Base-by-base conservation (phyloP, 2,888 invertebrate genomes). In the Teinopalpus imperialis region DNA sequence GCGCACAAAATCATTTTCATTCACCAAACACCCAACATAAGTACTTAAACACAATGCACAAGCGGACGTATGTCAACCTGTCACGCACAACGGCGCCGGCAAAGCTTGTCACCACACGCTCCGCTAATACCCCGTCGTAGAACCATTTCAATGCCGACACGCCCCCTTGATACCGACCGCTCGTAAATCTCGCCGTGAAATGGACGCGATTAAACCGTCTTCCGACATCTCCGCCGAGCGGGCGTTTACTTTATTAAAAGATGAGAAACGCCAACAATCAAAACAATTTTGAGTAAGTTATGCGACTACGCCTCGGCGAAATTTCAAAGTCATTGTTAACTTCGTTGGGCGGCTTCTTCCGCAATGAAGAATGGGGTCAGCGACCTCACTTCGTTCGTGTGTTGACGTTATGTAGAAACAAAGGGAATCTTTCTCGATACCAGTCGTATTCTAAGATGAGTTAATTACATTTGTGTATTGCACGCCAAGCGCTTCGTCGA, bases 221-320 rank as follows among this genome's bases (percentile, higher is more conserved):
- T 35, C 41, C 41, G 46, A 41, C 41, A 5, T 42, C 8, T 8
- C 18, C 26, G 26, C 30, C 6, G 32, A n/a, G 31, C 10, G 42
- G 27, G 24, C 43, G 21, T 51, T 37, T 40, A 23, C 8, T 42
- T 49, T 44, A 48, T 29, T 32, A 46, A 27, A 49, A 47, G 34
- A 52, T 51, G 43, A 50, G 51, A 55, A 24, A 50, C 48, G 23
- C 32, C 42, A 43, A 35, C 47, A 35, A 51, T 52, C 48, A 54
- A 55, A 56, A 55, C 53, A 53, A 52, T 54, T 54, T 57, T 50
- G 43, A 43, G 40, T 54, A 54, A 52, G 37, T 56, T 53, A 56
- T 50, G 50, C 48, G 52, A 49, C 52, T 39, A 48, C 54, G 53
- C 37, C 43, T 48, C 48, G 43, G 51, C 36, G 48, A 46, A 51